Evolutionary conservation across 2,797 vertebrate species (phyloP), one percentile per base, ranked within the genome.

Genomic region (Numenius phaeopus): DNA sequence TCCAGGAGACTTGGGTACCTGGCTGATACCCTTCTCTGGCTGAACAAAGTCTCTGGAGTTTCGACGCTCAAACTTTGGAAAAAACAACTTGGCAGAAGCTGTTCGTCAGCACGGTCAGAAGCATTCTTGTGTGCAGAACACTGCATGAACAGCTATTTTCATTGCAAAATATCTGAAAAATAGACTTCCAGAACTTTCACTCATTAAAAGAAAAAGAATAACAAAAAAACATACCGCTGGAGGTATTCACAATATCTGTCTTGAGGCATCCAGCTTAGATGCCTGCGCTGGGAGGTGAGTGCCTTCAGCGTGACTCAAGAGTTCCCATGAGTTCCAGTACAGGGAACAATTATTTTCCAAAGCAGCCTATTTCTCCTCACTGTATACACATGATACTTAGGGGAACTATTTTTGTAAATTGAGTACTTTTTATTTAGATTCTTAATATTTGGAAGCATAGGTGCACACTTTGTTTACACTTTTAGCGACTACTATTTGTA

Each of bases 271-370:
- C 67, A 94, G 69, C 23, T 77, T 54, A 85, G 90, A 94, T 92
- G 78, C 78, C 92, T 77, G 7, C 2, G 8, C 6, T 57, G 92
- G 86, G 92, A 95, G 89, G 67, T 80, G 87, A 96, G 81, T 90
- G 83, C 89, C 71, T 97, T 78, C 52, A 80, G 90, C 67, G 90
- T 85, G 90, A 96, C 83, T 89, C 87, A 92, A 11, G 57, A 82
- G 39, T 47, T 87, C 24, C 55, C 64, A 49, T 49, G 69, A 87
- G 34, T 87, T 94, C 34, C 46, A 11, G 77, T 65, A 75, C 24
- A 89, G 27, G 84, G 40, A 30, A 49, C 26, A 67, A 49, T 52
- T 77, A 84, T 82, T 77, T 96, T 83, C 47, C 5, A 7, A 76
- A 94, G 67, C 27, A 92, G 50, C 37, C 27, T 39, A 27, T 59